Evolutionary conservation across 2,888 invertebrate species (phyloP).

Genomic region (Athripsodes cinereus): DNA sequence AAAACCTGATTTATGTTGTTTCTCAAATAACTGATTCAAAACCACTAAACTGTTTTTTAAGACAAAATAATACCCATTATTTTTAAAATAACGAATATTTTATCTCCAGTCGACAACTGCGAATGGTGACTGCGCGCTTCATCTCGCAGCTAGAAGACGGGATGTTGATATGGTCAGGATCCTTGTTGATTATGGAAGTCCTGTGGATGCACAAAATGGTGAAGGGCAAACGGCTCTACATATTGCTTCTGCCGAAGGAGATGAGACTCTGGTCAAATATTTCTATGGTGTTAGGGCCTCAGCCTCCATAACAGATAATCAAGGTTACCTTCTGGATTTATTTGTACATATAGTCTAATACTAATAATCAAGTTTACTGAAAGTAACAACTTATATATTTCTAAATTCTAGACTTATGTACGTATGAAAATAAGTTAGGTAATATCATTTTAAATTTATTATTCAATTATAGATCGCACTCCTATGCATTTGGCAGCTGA

Average conservation of each 20-base stretch:
- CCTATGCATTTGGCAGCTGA: slow-evolving; percentile 98
- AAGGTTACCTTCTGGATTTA: too few species aligned
- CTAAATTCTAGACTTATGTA: too few species aligned
- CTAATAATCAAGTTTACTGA: neutral
- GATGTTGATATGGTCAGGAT: slow-evolving; percentile 92
- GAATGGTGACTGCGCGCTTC: slow-evolving; percentile 90
- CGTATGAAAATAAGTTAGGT: neutral
- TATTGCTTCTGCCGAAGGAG: slow-evolving; percentile 93
- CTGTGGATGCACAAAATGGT: slow-evolving; percentile 87
- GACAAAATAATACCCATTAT: too few species aligned
- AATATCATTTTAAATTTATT: neutral
- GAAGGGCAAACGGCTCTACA: slow-evolving; percentile 94
- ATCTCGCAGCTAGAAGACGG: slow-evolving; percentile 86
- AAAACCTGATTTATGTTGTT: too few species aligned
- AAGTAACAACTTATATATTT: neutral
- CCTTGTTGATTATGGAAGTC: slow-evolving; percentile 87
- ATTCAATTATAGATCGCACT: slow-evolving; percentile 71
- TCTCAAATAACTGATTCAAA: too few species aligned
- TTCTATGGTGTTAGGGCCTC: slow-evolving; percentile 93
- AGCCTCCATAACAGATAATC: slow-evolving; percentile 90
- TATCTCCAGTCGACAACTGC: slow-evolving; percentile 61
- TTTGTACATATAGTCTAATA: neutral
- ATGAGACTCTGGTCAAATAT: slow-evolving; percentile 90
- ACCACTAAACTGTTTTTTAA: too few species aligned
- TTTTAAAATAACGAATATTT: neutral